phyloP scores from a whole-genome alignment of 2,888 invertebrate species.

The Sialis fuliginosa region DNA sequence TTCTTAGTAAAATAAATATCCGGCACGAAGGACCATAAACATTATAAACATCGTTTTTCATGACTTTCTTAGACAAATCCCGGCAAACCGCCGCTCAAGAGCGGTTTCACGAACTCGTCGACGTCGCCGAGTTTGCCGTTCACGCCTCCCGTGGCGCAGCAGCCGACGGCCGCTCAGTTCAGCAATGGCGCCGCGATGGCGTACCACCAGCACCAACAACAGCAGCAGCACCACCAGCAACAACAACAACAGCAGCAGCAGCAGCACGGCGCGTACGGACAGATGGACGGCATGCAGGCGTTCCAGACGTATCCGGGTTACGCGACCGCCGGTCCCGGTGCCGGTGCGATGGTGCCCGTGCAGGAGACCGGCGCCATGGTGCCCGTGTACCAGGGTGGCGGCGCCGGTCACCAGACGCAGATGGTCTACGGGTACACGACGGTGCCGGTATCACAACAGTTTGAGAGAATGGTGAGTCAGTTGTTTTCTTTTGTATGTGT shows the following conservation, averaged over 20 bases:
- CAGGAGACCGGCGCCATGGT: slow-evolving; percentile 5
- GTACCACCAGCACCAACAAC: slow-evolving; percentile 7
- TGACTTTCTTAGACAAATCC: background rate
- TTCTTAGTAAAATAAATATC: no score
- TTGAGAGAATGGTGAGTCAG: slow-evolving; percentile 19
- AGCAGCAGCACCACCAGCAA: background rate
- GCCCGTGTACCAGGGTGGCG: slow-evolving; percentile 15
- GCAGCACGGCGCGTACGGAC: slow-evolving; percentile 8
- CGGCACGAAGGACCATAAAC: no score
- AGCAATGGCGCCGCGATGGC: background rate
- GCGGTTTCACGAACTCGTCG: slow-evolving; percentile 18
- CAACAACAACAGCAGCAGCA: background rate
- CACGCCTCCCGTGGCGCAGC: slow-evolving; percentile 6
- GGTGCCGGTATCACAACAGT: slow-evolving; percentile 19
- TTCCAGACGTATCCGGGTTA: slow-evolving; percentile 6
- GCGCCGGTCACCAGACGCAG: slow-evolving; percentile 14
- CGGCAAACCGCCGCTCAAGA: slow-evolving; percentile 13
- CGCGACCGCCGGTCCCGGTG: background rate
- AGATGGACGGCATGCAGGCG: slow-evolving; percentile 9
- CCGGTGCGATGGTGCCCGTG: slow-evolving; percentile 8
- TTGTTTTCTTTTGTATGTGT: no score
- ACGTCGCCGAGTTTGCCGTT: slow-evolving; percentile 24
- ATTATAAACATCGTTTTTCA: background rate
- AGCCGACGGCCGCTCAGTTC: background rate
- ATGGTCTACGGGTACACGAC: slow-evolving; percentile 21